These are phyloP conservation scores for Eupithecia exiguata DNA, from an alignment of 2,888 invertebrate species.

Conservation along the genomic window DNA sequence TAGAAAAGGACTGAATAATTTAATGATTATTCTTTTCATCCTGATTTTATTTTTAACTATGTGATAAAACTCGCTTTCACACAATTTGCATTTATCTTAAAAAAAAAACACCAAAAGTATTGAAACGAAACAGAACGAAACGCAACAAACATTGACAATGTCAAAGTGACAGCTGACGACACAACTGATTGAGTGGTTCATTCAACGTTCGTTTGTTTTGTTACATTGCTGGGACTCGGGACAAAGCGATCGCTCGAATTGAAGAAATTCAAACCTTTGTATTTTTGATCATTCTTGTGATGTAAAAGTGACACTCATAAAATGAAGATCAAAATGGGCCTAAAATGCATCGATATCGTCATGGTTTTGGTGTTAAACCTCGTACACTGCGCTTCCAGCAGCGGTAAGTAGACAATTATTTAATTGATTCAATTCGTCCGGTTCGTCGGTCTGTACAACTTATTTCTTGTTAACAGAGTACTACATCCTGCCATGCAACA, in stretches of 20 bases:
- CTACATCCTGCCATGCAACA: conserved; percentile 75
- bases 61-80: background rate
- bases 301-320: conserved; percentile 58
- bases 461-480: conserved; percentile 75
- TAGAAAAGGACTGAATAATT: too few species aligned
- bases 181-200: conserved; percentile 44
- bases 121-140: too few species aligned
- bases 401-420: conserved; percentile 81
- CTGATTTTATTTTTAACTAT: background rate
- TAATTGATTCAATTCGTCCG: conserved; percentile 81
- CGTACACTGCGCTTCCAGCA: conserved; percentile 63
- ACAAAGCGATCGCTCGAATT: conserved; percentile 53
- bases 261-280: conserved; percentile 51
- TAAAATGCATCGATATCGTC: conserved; percentile 62
- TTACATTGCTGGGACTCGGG: conserved; percentile 58
- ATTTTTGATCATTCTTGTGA: conserved; percentile 60
- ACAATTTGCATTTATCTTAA: background rate
- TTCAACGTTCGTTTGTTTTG: conserved; percentile 53
- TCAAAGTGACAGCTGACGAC: conserved; percentile 31
- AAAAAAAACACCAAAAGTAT: background rate
- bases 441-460: conserved; percentile 52
- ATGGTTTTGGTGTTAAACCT: conserved; percentile 67
- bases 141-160: conserved; percentile 10
- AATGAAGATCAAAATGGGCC: conserved; percentile 58
- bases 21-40: background rate